A percentile compares a stretch with the other conserved stretches of the same genome.
Conservation (phyloP, 2,113 vertebrate species). For the Macrotis lagotis region DNA sequence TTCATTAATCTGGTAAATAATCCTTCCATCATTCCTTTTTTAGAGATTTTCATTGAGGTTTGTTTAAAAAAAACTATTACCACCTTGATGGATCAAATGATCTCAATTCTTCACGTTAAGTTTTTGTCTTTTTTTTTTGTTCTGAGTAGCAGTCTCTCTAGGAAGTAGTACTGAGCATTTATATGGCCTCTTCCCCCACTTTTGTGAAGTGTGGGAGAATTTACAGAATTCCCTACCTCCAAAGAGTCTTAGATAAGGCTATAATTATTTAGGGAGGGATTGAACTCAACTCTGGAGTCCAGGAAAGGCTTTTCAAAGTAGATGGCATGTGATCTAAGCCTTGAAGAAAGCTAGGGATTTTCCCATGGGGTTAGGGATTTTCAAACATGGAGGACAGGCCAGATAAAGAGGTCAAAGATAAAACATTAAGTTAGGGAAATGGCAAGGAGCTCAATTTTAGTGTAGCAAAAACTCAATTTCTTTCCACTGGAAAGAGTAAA, state of each 20-base stretch:
- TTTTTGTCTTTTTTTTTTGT: not conserved
- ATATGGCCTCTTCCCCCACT: not conserved
- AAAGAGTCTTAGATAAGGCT: not conserved
- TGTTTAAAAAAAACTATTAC: no score
- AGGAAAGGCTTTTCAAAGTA: no score
- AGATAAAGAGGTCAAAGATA: no score
- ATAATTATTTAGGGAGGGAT: no score
- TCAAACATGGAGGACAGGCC: no score
- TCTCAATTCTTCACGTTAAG: not conserved
- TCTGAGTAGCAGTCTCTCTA: not conserved
- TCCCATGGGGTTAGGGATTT: no score
- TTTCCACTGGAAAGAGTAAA: not conserved
- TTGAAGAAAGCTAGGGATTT: no score
- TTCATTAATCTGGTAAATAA: no score
- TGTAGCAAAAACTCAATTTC: not conserved
- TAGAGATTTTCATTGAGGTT: not conserved
- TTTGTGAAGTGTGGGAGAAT: not conserved
- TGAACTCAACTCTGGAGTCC: no score
- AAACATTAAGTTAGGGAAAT: no score
- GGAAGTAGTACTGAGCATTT: not conserved
- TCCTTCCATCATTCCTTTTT: not conserved
- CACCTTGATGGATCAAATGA: not conserved
- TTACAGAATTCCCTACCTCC: not conserved
- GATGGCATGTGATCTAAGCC: no score
- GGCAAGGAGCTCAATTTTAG: no score